phyloP scores from a whole-genome alignment of 2,888 invertebrate genomes.

The Lasioglossum lativentre region DNA sequence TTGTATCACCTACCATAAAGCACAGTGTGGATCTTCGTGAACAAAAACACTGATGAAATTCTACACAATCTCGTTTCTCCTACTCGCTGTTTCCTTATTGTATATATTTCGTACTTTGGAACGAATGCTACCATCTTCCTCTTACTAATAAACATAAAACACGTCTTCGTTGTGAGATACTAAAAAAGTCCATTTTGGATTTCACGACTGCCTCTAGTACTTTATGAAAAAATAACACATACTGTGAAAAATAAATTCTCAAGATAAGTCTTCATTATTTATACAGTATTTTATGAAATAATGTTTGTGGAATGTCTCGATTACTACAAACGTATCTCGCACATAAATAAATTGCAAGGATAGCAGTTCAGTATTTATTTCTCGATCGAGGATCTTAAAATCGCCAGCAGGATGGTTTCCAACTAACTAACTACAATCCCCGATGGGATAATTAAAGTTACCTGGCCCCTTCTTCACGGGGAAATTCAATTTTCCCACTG shows the following conservation, averaged over 20 bases:
- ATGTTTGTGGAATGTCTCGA: no score
- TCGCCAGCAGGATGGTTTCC: background rate
- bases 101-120: background rate
- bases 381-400: background rate
- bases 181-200: background rate
- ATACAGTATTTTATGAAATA: no score
- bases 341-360: no score
- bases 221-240: background rate
- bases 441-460: background rate
- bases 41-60: background rate
- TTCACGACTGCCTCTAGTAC: background rate
- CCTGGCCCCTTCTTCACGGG: background rate
- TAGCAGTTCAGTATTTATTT: no score
- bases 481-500: conserved; percentile 9
- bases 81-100: background rate
- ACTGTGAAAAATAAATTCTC: no score
- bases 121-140: no score
- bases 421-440: background rate
- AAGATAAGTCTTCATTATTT: no score
- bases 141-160: background rate
- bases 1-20: background rate
- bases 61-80: background rate
- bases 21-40: background rate
- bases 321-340: no score
- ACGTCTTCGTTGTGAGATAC: background rate